Conservation (phyloP, 2,888 invertebrate genomes). For the Catocala fraxini region DNA sequence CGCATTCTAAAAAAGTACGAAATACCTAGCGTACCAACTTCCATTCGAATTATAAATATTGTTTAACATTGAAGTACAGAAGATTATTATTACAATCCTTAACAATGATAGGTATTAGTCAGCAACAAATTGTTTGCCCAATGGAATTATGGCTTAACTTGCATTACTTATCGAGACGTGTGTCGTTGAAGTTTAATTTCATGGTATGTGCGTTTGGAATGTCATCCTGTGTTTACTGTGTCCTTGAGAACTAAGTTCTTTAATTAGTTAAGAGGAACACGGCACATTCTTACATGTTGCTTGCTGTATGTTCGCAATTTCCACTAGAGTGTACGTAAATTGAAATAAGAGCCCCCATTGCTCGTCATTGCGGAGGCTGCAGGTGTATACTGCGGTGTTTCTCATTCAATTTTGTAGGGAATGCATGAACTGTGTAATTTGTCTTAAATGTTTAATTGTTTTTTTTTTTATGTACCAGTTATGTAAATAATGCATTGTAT, state of each 20-base stretch:
- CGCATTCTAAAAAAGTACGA: too few relatives aligned
- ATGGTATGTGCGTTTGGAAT: constrained; percentile 28
- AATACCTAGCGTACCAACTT: too few relatives aligned
- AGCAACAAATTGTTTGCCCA: background rate
- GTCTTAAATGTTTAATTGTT: too few relatives aligned
- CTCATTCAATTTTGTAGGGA: constrained; percentile 4
- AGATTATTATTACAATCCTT: too few relatives aligned
- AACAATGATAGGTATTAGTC: background rate
- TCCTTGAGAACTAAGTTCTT: background rate
- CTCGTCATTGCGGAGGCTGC: background rate
- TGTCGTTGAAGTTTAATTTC: constrained; percentile 38
- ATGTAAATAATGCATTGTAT: too few relatives aligned
- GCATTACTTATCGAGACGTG: constrained; percentile 34
- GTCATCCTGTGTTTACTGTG: constrained; percentile 14
- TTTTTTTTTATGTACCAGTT: too few relatives aligned
- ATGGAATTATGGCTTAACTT: constrained; percentile 20
- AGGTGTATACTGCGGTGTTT: background rate
- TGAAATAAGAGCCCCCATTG: background rate
- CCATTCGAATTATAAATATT: too few relatives aligned
- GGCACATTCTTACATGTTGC: background rate
- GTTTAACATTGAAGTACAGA: too few relatives aligned
- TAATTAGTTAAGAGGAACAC: background rate
- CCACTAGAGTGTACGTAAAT: background rate
- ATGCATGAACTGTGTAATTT: background rate
- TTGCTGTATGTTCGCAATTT: too few relatives aligned